phyloP scores from a whole-genome alignment of 2,888 invertebrate species.

The Orthosia incerta region DNA sequence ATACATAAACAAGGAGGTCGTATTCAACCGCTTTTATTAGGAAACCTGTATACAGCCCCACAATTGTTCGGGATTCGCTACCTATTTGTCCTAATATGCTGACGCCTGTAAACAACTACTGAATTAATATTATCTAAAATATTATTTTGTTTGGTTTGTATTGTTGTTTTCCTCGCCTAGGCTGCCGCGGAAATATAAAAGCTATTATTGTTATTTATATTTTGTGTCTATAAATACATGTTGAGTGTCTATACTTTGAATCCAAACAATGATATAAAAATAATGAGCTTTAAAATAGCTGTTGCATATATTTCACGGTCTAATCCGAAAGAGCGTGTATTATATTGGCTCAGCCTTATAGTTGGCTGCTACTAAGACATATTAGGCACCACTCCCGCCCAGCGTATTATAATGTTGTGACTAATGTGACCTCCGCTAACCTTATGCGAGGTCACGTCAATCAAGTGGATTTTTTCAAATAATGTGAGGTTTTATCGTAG shows the following conservation, averaged over 20 bases:
- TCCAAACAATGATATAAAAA: constrained; percentile 18
- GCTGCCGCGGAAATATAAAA: constrained; percentile 21
- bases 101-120: constrained; percentile 47
- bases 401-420: constrained; percentile 46
- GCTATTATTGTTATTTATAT: constrained; percentile 23
- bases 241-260: background rate
- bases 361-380: constrained; percentile 40
- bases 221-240: constrained; percentile 5
- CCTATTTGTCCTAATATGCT: constrained; percentile 54
- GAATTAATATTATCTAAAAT: constrained; percentile 49
- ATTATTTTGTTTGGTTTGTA: constrained; percentile 31
- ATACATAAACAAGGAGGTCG: constrained; percentile 61
- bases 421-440: constrained; percentile 59
- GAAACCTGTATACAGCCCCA: constrained; percentile 55
- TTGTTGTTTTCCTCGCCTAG: constrained; percentile 40
- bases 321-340: constrained; percentile 40
- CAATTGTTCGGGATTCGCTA: constrained; percentile 51
- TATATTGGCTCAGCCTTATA: constrained; percentile 37
- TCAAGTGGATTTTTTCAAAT: constrained; percentile 56
- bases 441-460: constrained; percentile 55
- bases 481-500: constrained; percentile 47
- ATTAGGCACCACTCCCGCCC: constrained; percentile 37
- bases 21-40: constrained; percentile 60
- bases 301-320: constrained; percentile 39
- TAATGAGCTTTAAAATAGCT: constrained; percentile 32